These are phyloP conservation scores for Eurytoma californica DNA, from an alignment of 2,888 invertebrate species.

Conservation along the genomic window DNA sequence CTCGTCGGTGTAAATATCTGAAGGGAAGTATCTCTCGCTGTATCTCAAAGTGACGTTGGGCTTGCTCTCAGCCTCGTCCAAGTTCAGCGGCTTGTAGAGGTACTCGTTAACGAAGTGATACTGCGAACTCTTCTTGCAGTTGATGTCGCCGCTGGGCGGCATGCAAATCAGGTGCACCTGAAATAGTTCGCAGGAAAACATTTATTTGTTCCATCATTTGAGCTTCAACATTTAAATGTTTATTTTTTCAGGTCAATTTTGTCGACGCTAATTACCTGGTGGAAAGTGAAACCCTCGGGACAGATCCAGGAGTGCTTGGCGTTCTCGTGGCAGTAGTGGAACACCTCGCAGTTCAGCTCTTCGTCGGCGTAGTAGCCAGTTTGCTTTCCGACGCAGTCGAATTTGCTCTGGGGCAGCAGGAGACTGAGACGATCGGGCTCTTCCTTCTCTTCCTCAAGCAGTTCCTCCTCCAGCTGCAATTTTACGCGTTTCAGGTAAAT, in stretches of 20 bases:
- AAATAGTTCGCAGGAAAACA: not conserved
- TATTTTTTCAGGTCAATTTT: too few species aligned
- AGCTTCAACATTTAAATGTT: too few species aligned
- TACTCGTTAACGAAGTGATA: conserved; percentile 96
- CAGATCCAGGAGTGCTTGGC: conserved; percentile 95
- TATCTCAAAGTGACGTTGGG: conserved; percentile 87
- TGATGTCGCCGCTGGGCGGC: conserved; percentile 92
- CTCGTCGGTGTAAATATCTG: conserved; percentile 81
- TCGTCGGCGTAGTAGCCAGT: conserved; percentile 95
- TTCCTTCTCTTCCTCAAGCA: conserved; percentile 85
- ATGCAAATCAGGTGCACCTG: conserved; percentile 95
- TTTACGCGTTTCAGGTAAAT: not conserved
- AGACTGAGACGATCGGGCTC: conserved; percentile 89
- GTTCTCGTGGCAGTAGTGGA: conserved; percentile 94
- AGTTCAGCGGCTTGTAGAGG: conserved; percentile 90
- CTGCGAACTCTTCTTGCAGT: conserved; percentile 91
- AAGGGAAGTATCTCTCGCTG: conserved; percentile 89
- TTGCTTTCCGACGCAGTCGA: conserved; percentile 86
- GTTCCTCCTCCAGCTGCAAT: conserved; percentile 71
- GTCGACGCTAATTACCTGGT: conserved; percentile 78
- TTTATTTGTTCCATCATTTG: not conserved
- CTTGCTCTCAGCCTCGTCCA: conserved; percentile 87
- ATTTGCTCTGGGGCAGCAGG: conserved; percentile 89
- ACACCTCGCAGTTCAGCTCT: conserved; percentile 91
- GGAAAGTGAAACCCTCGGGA: conserved; percentile 92